Evolutionary conservation across 2,113 vertebrate genomes (phyloP), one percentile per base, ranked within the genome.

Genomic region (Paradoxurus hermaphroditus): DNA sequence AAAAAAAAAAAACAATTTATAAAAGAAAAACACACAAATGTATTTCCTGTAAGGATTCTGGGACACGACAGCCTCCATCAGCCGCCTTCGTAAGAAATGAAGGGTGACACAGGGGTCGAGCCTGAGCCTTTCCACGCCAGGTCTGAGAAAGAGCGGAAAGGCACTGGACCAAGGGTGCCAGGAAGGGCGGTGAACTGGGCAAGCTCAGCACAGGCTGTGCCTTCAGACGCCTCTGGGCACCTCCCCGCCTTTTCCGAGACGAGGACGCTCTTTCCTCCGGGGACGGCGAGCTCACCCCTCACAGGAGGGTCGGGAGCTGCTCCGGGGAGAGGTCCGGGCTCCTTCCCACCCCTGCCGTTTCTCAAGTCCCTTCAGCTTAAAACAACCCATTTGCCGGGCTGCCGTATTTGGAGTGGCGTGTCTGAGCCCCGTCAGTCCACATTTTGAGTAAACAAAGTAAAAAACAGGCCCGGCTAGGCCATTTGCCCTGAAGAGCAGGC

Each of bases 281-380:
- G 23, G 0, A 0, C 34, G 19, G 62, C 0, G 7, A 67, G n/a
- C 41, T 3, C 27, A 23, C 16, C 18, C 34, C 0, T 0, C n/a
- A 0, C 18, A 29, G 25, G 44, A 67, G 12, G n/a, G 36, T 7
- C 18, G 10, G 39, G n/a, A 41, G 44, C 44, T 68, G 89, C 18
- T 39, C 19, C 7, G 7, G 13, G 62, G 75, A 27, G 4, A 51
- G 16, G n/a, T 11, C 12, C 23, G 88, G n/a, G 31, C 12, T 39
- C 75, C 46, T 39, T 41, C 7, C n/a, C 49, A 13, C 19, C 36
- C 75, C 12, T 67, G 27, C n/a, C 5, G 0, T 34, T 23, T 39
- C 59, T 91, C 75, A 91, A 23, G 9, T 53, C 65, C 62, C 18
- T 31, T 78, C 72, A 39, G 10, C 46, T 56, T 44, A 18, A 21